Evolutionary conservation across 1,140 invertebrate species (phyloP), one percentile per base, ranked within the genome.

Genomic region (Euwallacea similis): DNA sequence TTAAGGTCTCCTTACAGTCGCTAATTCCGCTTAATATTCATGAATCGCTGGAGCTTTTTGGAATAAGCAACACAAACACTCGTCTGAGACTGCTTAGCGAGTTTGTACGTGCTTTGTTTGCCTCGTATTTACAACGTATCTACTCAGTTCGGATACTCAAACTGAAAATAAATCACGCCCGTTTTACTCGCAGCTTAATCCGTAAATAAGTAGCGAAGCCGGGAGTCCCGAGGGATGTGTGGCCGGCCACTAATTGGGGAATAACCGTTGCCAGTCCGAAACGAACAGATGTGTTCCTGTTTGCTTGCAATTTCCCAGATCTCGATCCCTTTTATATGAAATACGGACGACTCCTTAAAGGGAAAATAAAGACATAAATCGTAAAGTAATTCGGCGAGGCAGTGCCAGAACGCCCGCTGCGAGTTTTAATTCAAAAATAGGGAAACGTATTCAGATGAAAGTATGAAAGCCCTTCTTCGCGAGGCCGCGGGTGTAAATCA

Each of bases 231-330:
- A 59, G 69, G 69, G 69, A 65, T 59, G 16, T 65, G 61, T 59
- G 69, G 69, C 42, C 69, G 62, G 62, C 69, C 69, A 71, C 69
- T 71, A 71, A 71, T 71, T 71, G 69, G 62, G 47, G 69, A 71
- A 71, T 71, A 71, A 71, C 69, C 42, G 69, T 54, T 60, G 13
- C 61, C 9, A 65, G 67, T 62, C 67, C 62, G 67, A 59, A 58
- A 69, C 47, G 58, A 59, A 62, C 58, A 62, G 58, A 69, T 67
- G 55, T 67, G 66, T 67, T 67, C 54, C 44, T 50, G 46, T 50
- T 50, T 50, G 46, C 46, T 33, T 50, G 46, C 46, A 50, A 50
- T 50, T 50, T 50, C 21, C 21, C 21, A 33, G 21, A 33, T 33
- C 21, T 33, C 21, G 21, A 33, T 33, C 21, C 21, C 21, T 33